Evolutionary conservation across 2,797 vertebrate species (phyloP).

Genomic region (Myripristis murdjan): DNA sequence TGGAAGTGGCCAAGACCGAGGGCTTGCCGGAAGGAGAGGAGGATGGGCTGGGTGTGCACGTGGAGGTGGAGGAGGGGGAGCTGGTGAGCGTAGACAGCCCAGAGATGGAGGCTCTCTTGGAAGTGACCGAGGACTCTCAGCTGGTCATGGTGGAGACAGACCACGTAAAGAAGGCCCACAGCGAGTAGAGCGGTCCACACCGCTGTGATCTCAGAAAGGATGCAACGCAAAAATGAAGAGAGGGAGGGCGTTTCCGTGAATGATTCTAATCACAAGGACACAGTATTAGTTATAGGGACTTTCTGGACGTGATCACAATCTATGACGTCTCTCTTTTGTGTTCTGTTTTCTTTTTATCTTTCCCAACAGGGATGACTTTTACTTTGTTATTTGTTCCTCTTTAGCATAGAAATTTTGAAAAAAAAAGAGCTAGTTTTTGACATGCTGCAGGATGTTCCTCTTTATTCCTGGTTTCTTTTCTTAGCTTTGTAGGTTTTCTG

Average conservation of each 20-base stretch:
- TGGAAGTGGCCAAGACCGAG: slow-evolving; percentile 84
- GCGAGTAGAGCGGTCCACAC: slow-evolving; percentile 77
- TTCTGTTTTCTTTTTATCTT: slow-evolving; percentile 66
- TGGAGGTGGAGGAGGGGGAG: slow-evolving; percentile 81
- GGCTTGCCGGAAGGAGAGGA: slow-evolving; percentile 61
- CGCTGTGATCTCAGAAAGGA: slow-evolving; percentile 12
- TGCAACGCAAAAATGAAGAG: slow-evolving; percentile 23
- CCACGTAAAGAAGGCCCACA: slow-evolving; percentile 80
- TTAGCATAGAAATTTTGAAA: slow-evolving; percentile 34
- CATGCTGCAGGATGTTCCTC: slow-evolving; percentile 19
- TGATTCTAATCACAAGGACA: slow-evolving; percentile 65
- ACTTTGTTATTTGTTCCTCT: slow-evolving; percentile 63
- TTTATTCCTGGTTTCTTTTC: slow-evolving; percentile 28
- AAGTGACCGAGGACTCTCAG: slow-evolving; percentile 92
- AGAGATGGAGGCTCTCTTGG: slow-evolving; percentile 89
- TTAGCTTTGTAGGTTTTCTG: slow-evolving; percentile 8
- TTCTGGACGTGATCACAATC: slow-evolving; percentile 64
- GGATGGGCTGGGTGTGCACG: slow-evolving; percentile 65
- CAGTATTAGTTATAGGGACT: slow-evolving; percentile 57
- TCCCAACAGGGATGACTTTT: slow-evolving; percentile 50
- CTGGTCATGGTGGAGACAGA: slow-evolving; percentile 91
- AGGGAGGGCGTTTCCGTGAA: slow-evolving; percentile 33
- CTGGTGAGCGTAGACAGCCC: slow-evolving; percentile 80
- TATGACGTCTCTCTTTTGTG: slow-evolving; percentile 52
- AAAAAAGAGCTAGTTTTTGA: slow-evolving; percentile 44